Conservation (phyloP, 2,888 invertebrate genomes). For the Dasysyrphus albostriatus region DNA sequence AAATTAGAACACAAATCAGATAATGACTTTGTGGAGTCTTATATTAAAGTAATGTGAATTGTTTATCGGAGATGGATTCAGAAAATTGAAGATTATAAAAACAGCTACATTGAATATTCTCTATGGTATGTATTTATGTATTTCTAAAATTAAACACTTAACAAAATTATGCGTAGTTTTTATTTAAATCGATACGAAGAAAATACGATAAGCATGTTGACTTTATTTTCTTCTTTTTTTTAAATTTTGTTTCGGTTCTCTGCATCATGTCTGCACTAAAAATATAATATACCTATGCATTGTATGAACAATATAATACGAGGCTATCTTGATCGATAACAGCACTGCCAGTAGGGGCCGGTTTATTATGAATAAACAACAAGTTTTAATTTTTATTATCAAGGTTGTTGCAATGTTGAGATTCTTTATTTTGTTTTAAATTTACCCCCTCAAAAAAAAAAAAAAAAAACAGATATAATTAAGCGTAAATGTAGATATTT, state of each 20-base stretch:
- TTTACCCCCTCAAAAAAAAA: neutral
- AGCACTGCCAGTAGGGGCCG: constrained; percentile 40
- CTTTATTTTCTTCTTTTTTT: constrained; percentile 27
- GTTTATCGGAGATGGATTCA: neutral
- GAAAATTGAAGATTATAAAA: neutral
- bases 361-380: constrained; percentile 32
- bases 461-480: neutral
- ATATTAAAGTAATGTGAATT: constrained; percentile 8
- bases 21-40: constrained; percentile 16
- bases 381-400: constrained; percentile 24
- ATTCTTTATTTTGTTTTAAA: neutral
- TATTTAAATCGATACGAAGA: constrained; percentile 32
- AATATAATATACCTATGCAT: constrained; percentile 55
- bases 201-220: constrained; percentile 42
- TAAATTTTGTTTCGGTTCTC: constrained; percentile 24
- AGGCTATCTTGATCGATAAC: constrained; percentile 53
- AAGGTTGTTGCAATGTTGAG: constrained; percentile 36
- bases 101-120: neutral
- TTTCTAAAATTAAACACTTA: neutral
- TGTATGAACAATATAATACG: constrained; percentile 24
- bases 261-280: constrained; percentile 25
- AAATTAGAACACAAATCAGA: constrained; percentile 16
- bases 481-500: neutral
- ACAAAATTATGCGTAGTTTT: constrained; percentile 24
- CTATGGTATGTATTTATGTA: constrained; percentile 12